Base-by-base conservation (phyloP, 2,888 invertebrate species). In the Sepioteuthis lessoniana region DNA sequence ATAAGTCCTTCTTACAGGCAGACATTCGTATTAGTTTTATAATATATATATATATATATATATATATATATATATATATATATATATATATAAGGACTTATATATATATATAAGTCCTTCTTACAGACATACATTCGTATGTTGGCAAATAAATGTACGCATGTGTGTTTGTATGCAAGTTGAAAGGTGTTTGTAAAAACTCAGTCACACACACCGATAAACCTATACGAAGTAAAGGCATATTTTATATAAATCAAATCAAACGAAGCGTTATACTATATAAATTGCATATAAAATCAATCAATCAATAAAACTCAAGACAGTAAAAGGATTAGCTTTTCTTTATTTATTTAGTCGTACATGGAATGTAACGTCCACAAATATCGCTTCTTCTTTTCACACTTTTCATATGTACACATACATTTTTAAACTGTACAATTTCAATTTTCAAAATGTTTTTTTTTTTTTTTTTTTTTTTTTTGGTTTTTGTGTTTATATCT, bases 321-420 rank as follows among this genome's bases (percentile, higher is more conserved):
- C n/a, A 76, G n/a, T 0, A n/a, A 76, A 76, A 76, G n/a, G 10
- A 76, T 76, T 76, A 19, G 0, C 19, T 76, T 76, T n/a, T 76
- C 16, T 76, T 76, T 76, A 35, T 76, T 76, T 35, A 76, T 76
- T 76, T n/a, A 76, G 76, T 76, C 76, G 76, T 76, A 76, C 76
- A 76, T 76, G 76, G 76, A 76, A 76, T 76, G 76, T 76, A 76
- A 76, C 76, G 76, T 76, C 76, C 76, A 76, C 76, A 76, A 76
- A 35, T n/a, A n/a, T 35, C n/a, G 76, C 76, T 16, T 76, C 35
- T 76, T 76, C 76, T 76, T 76, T 76, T n/a, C 76, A 76, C 76
- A 76, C 76, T 35, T 76, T 76, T n/a, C n/a, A 76, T 76, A 76
- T 76, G n/a, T 76, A 76, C 76, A 76, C 76, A n/a, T 76, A n/a